A percentile compares a stretch with the other conserved stretches of the same genome.
phyloP scores from a whole-genome alignment of 2,797 vertebrate genomes.

The Myotis findleyi region DNA sequence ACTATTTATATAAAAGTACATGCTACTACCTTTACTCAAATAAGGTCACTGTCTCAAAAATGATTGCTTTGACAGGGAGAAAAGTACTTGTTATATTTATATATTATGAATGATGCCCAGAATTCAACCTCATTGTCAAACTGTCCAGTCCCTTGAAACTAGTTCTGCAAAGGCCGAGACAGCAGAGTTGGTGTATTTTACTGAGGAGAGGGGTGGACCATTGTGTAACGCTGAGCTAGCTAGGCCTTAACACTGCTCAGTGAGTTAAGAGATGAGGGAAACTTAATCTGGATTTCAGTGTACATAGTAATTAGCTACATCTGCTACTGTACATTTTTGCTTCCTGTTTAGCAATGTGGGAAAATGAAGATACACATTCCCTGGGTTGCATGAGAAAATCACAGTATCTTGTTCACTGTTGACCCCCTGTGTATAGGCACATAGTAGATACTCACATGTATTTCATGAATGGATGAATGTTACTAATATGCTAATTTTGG shows the following conservation, averaged over 20 bases:
- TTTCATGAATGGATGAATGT: neutral
- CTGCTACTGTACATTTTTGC: neutral
- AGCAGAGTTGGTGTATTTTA: neutral
- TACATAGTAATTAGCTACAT: neutral
- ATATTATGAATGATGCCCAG: neutral
- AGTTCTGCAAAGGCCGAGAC: neutral
- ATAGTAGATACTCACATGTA: neutral
- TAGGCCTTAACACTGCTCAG: neutral
- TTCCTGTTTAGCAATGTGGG: neutral
- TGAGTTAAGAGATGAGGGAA: neutral
- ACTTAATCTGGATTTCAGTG: neutral
- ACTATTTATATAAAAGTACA: neutral
- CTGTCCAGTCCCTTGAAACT: neutral
- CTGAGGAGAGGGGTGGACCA: neutral
- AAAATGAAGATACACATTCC: neutral
- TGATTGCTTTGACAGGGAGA: neutral
- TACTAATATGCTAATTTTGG: neutral
- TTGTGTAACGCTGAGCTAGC: neutral
- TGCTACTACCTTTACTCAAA: neutral
- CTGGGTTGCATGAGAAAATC: neutral
- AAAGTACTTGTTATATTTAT: neutral
- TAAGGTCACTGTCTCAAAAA: neutral
- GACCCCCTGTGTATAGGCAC: too few species aligned
- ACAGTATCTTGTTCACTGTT: neutral
- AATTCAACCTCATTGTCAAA: neutral